Conservation (phyloP, 2,888 invertebrate genomes). For the Callimorpha dominula region DNA sequence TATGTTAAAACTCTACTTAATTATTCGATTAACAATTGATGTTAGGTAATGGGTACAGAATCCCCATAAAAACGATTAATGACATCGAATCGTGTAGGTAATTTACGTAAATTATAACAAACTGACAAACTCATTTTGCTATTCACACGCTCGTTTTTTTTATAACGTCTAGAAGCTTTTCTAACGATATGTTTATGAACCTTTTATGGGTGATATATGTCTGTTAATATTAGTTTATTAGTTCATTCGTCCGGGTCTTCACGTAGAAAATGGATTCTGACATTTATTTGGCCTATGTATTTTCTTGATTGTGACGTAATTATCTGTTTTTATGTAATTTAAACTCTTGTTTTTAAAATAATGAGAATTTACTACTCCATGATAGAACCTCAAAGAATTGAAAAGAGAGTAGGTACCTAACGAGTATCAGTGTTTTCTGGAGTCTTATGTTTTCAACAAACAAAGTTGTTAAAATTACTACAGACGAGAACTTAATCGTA, state of each 20-base stretch:
- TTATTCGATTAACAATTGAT: constrained; percentile 37
- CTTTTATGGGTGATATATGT: constrained; percentile 44
- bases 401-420: no score
- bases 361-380: neutral
- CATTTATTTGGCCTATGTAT: constrained; percentile 4
- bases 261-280: neutral
- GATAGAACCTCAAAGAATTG: no score
- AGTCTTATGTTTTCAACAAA: no score
- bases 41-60: constrained; percentile 28
- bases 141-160: constrained; percentile 36
- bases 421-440: no score
- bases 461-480: no score
- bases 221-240: constrained; percentile 42
- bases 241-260: constrained; percentile 31
- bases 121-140: constrained; percentile 28
- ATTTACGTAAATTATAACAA: constrained; percentile 36
- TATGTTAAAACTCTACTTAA: constrained; percentile 30
- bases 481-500: no score
- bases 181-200: constrained; percentile 41
- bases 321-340: neutral
- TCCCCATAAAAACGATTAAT: constrained; percentile 31
- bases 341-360: neutral
- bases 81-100: constrained; percentile 31
- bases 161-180: constrained; percentile 28
- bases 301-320: neutral